Evolutionary conservation across 2,113 vertebrate species (phyloP).

Genomic region (Platysteira castanea): DNA sequence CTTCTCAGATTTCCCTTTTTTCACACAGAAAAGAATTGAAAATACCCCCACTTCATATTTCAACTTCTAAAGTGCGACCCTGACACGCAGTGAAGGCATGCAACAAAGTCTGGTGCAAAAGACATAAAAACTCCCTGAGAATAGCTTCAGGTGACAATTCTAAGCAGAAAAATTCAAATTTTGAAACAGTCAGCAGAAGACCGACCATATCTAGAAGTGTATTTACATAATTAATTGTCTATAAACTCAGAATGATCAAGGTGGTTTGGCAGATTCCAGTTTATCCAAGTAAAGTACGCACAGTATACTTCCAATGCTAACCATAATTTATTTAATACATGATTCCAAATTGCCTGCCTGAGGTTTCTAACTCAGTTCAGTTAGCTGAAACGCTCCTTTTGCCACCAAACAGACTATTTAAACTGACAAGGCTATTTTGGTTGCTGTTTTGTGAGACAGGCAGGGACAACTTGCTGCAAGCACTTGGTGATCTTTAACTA

Average conservation of each 20-base stretch:
- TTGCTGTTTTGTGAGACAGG: background rate
- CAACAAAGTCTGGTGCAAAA: background rate
- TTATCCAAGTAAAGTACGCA: background rate
- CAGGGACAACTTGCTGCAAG: slow-evolving; percentile 14
- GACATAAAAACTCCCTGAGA: background rate
- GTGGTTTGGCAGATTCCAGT: background rate
- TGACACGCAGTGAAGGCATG: background rate
- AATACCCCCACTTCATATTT: background rate
- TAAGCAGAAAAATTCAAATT: background rate
- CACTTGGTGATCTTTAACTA: slow-evolving; percentile 26
- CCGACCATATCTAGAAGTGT: background rate
- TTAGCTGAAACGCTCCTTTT: background rate
- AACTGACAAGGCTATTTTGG: slow-evolving; percentile 42
- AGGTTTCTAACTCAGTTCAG: background rate
- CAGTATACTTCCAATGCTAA: background rate
- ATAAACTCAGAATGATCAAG: background rate
- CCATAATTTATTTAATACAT: background rate
- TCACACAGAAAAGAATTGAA: background rate
- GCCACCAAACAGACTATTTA: background rate
- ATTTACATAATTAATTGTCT: background rate
- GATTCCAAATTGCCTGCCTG: background rate
- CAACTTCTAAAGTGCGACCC: background rate
- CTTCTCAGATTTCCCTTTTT: background rate
- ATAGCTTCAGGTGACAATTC: background rate
- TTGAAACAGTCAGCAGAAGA: background rate